phyloP scores from a whole-genome alignment of 2,797 vertebrate species.

The Chiroxiphia lanceolata region DNA sequence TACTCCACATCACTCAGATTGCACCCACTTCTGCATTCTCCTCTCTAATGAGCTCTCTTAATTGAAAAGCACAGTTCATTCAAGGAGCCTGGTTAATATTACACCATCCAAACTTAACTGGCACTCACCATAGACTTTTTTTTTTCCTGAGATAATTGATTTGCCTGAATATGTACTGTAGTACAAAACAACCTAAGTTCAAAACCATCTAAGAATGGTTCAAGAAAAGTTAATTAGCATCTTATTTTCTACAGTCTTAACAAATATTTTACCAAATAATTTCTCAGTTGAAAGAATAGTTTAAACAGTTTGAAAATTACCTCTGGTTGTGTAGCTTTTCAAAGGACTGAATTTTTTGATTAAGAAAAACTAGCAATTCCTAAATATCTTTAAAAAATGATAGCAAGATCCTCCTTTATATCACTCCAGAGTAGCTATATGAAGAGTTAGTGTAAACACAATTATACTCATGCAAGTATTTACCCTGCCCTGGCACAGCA shows the following conservation, averaged over 20 bases:
- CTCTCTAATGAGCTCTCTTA: background rate
- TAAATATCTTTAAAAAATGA: background rate
- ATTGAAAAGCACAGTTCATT: background rate
- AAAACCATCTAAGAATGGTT: background rate
- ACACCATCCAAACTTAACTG: background rate
- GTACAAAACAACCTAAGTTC: background rate
- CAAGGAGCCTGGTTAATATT: background rate
- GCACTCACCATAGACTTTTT: background rate
- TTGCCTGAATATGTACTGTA: background rate
- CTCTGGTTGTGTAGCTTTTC: background rate
- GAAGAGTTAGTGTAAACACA: background rate
- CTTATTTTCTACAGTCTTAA: background rate
- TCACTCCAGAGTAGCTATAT: background rate
- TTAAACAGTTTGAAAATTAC: background rate
- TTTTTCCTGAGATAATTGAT: background rate
- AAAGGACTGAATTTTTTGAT: background rate
- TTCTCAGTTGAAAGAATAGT: background rate
- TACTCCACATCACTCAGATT: background rate
- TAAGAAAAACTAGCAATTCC: background rate
- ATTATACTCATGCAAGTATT: accelerated
- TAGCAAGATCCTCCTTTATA: background rate
- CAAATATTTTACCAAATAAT: background rate
- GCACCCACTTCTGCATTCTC: background rate
- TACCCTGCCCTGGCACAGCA: accelerated
- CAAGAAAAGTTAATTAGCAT: background rate